A percentile compares a stretch with the other conserved stretches of the same genome.
Conservation (phyloP, 2,888 invertebrate species). For the Folsomia candida region DNA sequence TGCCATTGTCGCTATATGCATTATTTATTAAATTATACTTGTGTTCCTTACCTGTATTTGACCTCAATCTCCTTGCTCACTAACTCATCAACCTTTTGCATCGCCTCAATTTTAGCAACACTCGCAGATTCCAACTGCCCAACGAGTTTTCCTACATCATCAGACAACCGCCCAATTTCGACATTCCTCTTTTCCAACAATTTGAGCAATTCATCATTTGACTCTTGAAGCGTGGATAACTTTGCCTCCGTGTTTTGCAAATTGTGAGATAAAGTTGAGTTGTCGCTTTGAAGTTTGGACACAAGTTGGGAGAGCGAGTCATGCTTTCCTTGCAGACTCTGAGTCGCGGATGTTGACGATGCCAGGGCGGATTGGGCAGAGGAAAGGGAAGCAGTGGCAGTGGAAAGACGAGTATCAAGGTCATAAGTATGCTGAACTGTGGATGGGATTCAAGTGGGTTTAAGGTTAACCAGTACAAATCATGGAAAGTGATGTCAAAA, state of each 20-base stretch:
- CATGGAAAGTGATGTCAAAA: neutral
- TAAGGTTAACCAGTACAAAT: neutral
- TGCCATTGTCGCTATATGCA: neutral
- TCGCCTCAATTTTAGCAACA: slow-evolving; percentile 77
- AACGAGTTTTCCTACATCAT: slow-evolving; percentile 68
- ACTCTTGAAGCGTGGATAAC: neutral
- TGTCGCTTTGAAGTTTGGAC: neutral
- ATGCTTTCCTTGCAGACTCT: neutral
- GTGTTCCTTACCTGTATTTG: slow-evolving; percentile 64
- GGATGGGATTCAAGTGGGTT: neutral
- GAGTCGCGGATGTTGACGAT: too few relatives aligned
- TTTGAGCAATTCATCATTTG: slow-evolving; percentile 62
- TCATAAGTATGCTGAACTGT: neutral
- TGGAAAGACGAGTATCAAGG: neutral
- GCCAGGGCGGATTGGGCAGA: neutral
- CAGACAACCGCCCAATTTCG: slow-evolving; percentile 70
- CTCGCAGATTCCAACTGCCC: slow-evolving; percentile 73
- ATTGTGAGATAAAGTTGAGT: neutral
- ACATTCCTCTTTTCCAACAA: slow-evolving; percentile 69
- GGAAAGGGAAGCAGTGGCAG: neutral
- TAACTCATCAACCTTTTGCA: slow-evolving; percentile 75
- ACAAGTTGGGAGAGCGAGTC: neutral
- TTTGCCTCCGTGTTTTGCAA: neutral
- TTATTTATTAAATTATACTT: neutral
- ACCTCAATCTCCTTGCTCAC: slow-evolving; percentile 74